These are phyloP conservation scores for Glaucopsyche alexis DNA, from an alignment of 2,888 invertebrate species.

Conservation along the genomic window DNA sequence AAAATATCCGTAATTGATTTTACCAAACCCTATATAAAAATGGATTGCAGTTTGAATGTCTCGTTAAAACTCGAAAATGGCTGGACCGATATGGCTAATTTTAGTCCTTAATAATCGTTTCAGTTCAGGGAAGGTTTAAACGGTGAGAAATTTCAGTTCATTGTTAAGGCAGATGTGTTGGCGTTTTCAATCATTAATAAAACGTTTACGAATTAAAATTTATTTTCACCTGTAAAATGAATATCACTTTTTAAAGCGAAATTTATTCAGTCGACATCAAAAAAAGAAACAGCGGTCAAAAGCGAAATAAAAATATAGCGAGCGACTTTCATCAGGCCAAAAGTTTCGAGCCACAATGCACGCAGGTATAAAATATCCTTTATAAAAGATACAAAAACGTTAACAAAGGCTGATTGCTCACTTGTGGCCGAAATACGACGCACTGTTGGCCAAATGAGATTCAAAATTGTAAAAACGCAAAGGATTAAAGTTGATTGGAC, in stretches of 20 bases:
- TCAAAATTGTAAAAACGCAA: slow-evolving; percentile 22
- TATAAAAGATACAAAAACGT: slow-evolving; percentile 16
- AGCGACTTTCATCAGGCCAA: slow-evolving; percentile 7
- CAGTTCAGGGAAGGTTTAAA: too few species aligned
- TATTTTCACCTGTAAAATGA: background rate
- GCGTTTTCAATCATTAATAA: background rate
- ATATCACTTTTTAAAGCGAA: slow-evolving; percentile 4
- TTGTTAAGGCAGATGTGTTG: too few species aligned
- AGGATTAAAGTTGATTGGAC: slow-evolving; percentile 21
- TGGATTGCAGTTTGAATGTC: too few species aligned
- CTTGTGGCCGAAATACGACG: slow-evolving; percentile 34
- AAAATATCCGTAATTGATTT: too few species aligned
- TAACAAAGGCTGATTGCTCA: slow-evolving; percentile 35
- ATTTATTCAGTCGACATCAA: background rate
- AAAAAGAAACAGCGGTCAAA: slow-evolving; percentile 6
- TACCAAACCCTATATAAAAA: too few species aligned
- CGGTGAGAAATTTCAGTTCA: too few species aligned
- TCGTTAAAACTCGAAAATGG: too few species aligned
- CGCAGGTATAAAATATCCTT: slow-evolving; percentile 14
- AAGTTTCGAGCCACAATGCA: slow-evolving; percentile 3
- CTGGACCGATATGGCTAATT: too few species aligned
- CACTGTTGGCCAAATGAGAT: slow-evolving; percentile 29
- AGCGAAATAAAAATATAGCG: background rate
- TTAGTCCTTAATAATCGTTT: too few species aligned
- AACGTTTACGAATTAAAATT: background rate